Percentiles rank a stretch among this genome's conserved stretches.
Evolutionary conservation across 2,797 vertebrate species (phyloP).

Genomic region (Mormyrus hasselquistii): DNA sequence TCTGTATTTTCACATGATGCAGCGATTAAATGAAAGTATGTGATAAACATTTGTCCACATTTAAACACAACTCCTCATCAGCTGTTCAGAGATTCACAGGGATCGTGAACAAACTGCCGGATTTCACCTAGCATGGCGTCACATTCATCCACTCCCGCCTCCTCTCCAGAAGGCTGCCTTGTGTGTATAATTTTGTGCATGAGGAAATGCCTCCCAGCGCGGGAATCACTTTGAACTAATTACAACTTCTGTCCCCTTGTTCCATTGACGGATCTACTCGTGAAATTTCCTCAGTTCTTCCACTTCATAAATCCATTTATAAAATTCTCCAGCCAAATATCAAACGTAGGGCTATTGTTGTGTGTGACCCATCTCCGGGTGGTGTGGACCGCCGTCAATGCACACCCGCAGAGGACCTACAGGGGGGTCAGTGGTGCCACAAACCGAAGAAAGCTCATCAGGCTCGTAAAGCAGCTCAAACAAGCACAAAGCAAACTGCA

Average conservation of each 20-base stretch:
- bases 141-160: neutral
- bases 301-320: constrained; percentile 4
- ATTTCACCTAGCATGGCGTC: neutral
- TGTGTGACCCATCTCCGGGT: neutral
- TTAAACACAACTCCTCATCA: neutral
- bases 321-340: neutral
- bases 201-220: neutral
- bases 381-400: neutral
- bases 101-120: neutral
- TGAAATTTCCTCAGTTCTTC: neutral
- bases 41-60: neutral
- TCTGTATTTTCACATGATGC: neutral
- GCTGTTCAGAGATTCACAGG: neutral
- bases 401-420: neutral
- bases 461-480: constrained; percentile 57
- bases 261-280: neutral
- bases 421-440: constrained; percentile 51
- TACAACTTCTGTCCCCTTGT: neutral
- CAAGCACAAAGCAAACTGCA: constrained; percentile 61
- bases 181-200: constrained; percentile 5
- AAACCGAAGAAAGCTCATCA: constrained; percentile 64
- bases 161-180: neutral
- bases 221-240: constrained; percentile 10
- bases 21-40: neutral
- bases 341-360: neutral